phyloP scores from a whole-genome alignment of 2,888 invertebrate genomes.

The Spodoptera littoralis region DNA sequence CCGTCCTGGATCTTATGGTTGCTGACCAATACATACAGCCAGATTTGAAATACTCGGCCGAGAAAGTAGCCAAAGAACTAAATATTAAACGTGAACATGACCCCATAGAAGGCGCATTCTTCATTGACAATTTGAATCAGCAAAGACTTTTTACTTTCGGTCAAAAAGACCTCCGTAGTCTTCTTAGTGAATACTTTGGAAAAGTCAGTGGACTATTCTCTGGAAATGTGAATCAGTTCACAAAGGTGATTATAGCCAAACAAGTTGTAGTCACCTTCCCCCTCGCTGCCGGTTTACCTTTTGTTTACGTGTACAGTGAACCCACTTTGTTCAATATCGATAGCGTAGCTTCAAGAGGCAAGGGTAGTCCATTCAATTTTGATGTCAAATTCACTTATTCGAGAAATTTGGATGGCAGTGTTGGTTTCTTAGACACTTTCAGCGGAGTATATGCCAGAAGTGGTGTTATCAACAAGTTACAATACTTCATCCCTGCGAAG shows the following conservation, averaged over 20 bases:
- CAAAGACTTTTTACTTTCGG: conserved; percentile 86
- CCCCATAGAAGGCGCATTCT: conserved; percentile 89
- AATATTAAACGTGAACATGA: conserved; percentile 86
- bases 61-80: conserved; percentile 88
- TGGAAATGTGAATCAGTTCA: conserved; percentile 87
- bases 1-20: conserved; percentile 49
- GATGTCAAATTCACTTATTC: conserved; percentile 87
- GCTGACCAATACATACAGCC: conserved; percentile 53
- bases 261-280: conserved; percentile 91
- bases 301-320: conserved; percentile 89
- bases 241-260: conserved; percentile 87
- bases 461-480: conserved; percentile 89
- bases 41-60: conserved; percentile 83
- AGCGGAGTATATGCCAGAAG: conserved; percentile 89
- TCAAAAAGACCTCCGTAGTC: conserved; percentile 84
- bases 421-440: conserved; percentile 90
- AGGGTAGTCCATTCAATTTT: conserved; percentile 68
- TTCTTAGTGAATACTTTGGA: conserved; percentile 75
- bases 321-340: conserved; percentile 89
- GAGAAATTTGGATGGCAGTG: conserved; percentile 87
- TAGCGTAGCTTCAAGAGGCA: conserved; percentile 42
- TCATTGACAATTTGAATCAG: conserved; percentile 77
- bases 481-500: conserved; percentile 88
- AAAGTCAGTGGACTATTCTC: conserved; percentile 73
- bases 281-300: conserved; percentile 91